Evolutionary conservation across 2,888 invertebrate genomes (phyloP), one percentile per base, ranked within the genome.

Genomic region (Eumerus sabulonum): DNA sequence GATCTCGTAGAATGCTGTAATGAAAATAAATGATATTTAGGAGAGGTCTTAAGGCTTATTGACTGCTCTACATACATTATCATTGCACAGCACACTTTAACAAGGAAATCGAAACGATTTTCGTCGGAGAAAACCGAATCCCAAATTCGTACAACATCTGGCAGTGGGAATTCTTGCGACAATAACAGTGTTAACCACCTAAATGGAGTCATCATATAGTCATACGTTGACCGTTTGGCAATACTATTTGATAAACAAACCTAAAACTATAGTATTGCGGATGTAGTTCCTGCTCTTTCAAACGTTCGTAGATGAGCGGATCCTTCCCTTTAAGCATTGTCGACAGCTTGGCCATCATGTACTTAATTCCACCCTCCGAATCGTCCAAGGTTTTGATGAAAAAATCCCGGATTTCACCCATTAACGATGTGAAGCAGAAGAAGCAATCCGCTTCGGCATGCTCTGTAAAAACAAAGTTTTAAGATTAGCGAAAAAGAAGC

Each of bases 101-200:
- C 94, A 1, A 99, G 93, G 86, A 97, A 98, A 85, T 95, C 93
- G 87, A 99, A 98, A 85, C 99, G 92, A 63, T 94, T 92, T 59
- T 93, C 91, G 89, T 98, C 98, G 0, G 98, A 94, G 87, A 99
- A 96, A 59, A 99, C 89, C 0, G 98, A 95, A 88, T 99, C 99
- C 99, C 99, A 99, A 85, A 99, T 94, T 82, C 98, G 92, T 85
- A 99, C 93, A 0, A 99, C 97, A 89, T 99, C 99, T 45, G 99
- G 99, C 83, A 99, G 90, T 17, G 97, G 95, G 89, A 99, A 99
- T 90, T 99, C 99, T 91, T 99, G 99, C 1, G 98, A 98, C 7
- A 99, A 91, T 59, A 99, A 90, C 44, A 99, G 90, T 0, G 98
- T 98, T 76, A 99, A 90, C 99, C 99, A 99, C 83, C 98, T 81